Conservation (phyloP, 2,888 invertebrate genomes). For the Thera obeliscata region DNA sequence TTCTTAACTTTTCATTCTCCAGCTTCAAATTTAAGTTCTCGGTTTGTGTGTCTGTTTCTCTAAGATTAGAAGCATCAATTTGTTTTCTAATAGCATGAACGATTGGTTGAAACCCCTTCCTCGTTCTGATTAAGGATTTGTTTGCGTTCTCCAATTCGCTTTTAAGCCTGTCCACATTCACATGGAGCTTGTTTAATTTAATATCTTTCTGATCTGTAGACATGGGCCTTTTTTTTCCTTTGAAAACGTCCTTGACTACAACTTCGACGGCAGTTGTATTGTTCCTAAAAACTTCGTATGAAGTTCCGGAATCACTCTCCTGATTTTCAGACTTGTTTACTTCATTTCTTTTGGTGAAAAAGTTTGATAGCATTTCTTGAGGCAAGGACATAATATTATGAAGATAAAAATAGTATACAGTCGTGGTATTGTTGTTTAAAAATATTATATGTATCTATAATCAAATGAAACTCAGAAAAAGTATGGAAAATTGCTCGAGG, state of each 20-base stretch:
- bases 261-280: conserved; percentile 72
- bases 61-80: conserved; percentile 55
- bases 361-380: conserved; percentile 14
- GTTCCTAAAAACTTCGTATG: conserved; percentile 69
- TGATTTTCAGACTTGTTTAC: conserved; percentile 18
- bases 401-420: not conserved
- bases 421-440: not conserved
- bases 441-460: no score
- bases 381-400: conserved; percentile 20
- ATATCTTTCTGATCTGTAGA: conserved; percentile 33
- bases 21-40: conserved; percentile 59
- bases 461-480: conserved; percentile 4
- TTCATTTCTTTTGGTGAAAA: conserved; percentile 25
- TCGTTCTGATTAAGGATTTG: conserved; percentile 49
- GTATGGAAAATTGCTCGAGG: conserved; percentile 2
- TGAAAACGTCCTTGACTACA: conserved; percentile 65
- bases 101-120: conserved; percentile 55
- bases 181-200: conserved; percentile 44
- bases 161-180: conserved; percentile 56
- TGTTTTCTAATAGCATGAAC: conserved; percentile 65
- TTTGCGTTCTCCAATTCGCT: conserved; percentile 55
- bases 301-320: conserved; percentile 45
- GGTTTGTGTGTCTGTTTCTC: conserved; percentile 59
- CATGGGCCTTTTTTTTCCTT: conserved; percentile 40
- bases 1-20: conserved; percentile 70